phyloP scores from a whole-genome alignment of 1,140 invertebrate genomes.

The Aphelenchoides fujianensis region DNA sequence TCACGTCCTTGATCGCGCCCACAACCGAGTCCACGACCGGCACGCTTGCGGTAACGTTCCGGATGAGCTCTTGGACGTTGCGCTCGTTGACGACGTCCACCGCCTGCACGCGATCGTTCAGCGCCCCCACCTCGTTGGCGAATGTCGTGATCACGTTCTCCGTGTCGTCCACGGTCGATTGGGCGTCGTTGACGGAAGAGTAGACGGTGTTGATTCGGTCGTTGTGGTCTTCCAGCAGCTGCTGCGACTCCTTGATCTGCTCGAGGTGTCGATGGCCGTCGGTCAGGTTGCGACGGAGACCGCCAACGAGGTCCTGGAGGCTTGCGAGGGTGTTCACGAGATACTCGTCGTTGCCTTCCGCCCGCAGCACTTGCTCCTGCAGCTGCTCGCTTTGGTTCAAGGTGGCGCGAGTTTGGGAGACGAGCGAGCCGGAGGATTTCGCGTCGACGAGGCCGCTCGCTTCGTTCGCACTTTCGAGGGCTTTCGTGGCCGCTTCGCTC shows the following conservation, averaged over 20 bases:
- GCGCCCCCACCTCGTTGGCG: constrained; percentile 34
- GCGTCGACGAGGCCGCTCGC: constrained; percentile 33
- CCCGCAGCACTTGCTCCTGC: constrained; percentile 24
- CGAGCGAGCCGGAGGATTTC: constrained; percentile 28
- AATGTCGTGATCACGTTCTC: constrained; percentile 35
- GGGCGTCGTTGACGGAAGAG: constrained; percentile 35
- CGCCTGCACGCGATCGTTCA: constrained; percentile 43
- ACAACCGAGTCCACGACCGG: constrained; percentile 23
- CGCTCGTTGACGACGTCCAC: constrained; percentile 43
- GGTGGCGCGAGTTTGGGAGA: constrained; percentile 25
- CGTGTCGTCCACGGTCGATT: constrained; percentile 28
- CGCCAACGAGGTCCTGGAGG: constrained; percentile 29
- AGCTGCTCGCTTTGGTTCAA: constrained; percentile 24
- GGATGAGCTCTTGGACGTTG: constrained; percentile 51
- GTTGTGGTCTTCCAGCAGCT: constrained; percentile 58
- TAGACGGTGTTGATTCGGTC: constrained; percentile 53
- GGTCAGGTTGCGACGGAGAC: constrained; percentile 19
- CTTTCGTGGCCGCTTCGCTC: constrained; percentile 38
- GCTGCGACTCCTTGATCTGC: constrained; percentile 43
- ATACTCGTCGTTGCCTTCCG: constrained; percentile 23
- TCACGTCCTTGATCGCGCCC: constrained; percentile 22
- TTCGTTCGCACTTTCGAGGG: constrained; percentile 30
- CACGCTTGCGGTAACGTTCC: constrained; percentile 36
- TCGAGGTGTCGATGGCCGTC: constrained; percentile 33
- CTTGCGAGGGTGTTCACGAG: constrained; percentile 14